These are phyloP conservation scores for Orussus abietinus DNA, from an alignment of 1,140 invertebrate genomes.

Conservation along the genomic window DNA sequence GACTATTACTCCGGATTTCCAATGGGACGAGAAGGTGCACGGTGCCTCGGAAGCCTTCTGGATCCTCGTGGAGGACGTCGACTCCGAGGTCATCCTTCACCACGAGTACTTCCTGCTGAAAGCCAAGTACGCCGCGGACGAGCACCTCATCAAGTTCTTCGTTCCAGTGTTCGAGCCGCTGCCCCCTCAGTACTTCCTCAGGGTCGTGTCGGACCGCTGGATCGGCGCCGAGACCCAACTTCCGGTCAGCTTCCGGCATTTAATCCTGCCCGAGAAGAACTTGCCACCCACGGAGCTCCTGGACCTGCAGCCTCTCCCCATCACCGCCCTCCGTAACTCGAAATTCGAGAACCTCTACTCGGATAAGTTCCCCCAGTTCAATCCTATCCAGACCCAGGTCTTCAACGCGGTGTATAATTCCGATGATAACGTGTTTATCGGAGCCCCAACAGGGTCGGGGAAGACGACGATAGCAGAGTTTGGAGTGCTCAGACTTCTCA, in stretches of 20 bases:
- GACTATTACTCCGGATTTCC: conserved; percentile 98
- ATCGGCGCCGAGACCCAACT: conserved; percentile 93
- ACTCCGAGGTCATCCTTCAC: conserved; percentile 93
- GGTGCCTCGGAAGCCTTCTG: conserved; percentile 96
- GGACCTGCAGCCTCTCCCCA: conserved; percentile 95
- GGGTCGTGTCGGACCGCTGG: conserved; percentile 77
- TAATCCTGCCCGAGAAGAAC: conserved; percentile 98
- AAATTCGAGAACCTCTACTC: conserved; percentile 84
- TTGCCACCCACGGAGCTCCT: conserved; percentile 95
- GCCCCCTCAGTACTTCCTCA: conserved; percentile 96
- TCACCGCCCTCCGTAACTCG: conserved; percentile 77
- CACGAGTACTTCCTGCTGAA: conserved; percentile 98
- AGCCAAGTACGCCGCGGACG: conserved; percentile 89
- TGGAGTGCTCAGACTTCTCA: conserved; percentile 86
- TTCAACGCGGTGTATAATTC: conserved; percentile 99
- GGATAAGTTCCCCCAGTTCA: conserved; percentile 90
- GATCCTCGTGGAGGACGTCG: conserved; percentile 98
- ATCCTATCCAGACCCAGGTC: conserved; percentile 99
- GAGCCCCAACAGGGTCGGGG: conserved; percentile 94
- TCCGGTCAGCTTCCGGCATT: conserved; percentile 95
- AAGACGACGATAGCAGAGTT: conserved; percentile 98
- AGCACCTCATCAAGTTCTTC: conserved; percentile 97
- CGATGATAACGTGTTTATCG: conserved; percentile 98
- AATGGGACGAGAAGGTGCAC: conserved; percentile 98
- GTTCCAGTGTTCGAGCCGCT: conserved; percentile 98